Conservation (phyloP, 2,888 invertebrate genomes). For the Rhimphoctona megacephalus region DNA sequence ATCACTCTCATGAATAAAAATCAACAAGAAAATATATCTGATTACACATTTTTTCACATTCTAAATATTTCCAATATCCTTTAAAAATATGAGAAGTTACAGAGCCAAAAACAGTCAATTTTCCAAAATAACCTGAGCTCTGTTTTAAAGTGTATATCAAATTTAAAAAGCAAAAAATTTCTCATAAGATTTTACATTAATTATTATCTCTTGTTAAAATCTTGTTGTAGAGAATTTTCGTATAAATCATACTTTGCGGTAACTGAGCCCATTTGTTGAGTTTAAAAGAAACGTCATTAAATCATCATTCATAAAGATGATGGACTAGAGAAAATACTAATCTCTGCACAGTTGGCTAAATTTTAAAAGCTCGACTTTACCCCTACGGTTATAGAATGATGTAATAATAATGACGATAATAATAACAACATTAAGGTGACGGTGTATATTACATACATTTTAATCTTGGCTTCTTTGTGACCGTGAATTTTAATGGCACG, state of each 20-base stretch:
- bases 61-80: too few species aligned
- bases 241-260: too few species aligned
- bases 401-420: conserved; percentile 24
- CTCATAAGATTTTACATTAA: too few species aligned
- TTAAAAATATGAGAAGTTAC: too few species aligned
- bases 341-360: conserved; percentile 9
- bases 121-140: too few species aligned
- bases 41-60: not conserved
- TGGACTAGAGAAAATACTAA: conserved; percentile 16
- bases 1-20: not conserved
- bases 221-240: too few species aligned
- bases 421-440: not conserved
- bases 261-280: too few species aligned
- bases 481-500: conserved; percentile 28
- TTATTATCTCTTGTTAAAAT: too few species aligned
- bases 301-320: conserved; percentile 20
- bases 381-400: not conserved
- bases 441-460: conserved; percentile 21
- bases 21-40: not conserved
- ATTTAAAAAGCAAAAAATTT: too few species aligned
- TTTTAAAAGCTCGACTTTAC: conserved; percentile 15
- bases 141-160: too few species aligned
- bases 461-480: conserved; percentile 39
- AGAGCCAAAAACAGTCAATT: too few species aligned
- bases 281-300: too few species aligned